Percentiles rank a stretch among this genome's conserved stretches.
Evolutionary conservation across 1,140 invertebrate genomes (phyloP).

Genomic region (Lamellibrachia luymesi): DNA sequence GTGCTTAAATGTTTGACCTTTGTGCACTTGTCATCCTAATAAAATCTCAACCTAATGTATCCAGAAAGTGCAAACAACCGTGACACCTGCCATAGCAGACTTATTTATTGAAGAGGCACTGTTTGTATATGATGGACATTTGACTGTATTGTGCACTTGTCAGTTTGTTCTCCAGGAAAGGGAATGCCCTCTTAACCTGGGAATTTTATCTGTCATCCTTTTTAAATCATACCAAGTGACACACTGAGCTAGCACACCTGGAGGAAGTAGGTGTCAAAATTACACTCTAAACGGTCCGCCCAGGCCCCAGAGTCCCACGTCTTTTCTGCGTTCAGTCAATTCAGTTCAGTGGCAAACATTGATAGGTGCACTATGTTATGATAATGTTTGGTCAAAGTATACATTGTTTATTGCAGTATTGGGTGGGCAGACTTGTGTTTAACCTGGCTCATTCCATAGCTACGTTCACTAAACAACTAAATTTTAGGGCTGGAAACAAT

Average conservation of each 20-base stretch:
- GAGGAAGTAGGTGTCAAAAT: neutral
- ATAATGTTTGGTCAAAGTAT: neutral
- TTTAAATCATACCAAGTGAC: neutral
- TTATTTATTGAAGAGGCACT: neutral
- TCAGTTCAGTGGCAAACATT: neutral
- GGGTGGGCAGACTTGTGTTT: neutral
- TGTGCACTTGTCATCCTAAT: neutral
- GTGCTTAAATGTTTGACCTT: neutral
- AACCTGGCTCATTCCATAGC: neutral
- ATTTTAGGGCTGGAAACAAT: neutral
- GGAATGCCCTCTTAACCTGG: neutral
- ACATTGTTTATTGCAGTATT: neutral
- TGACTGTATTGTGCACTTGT: neutral
- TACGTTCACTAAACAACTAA: neutral
- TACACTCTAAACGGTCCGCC: neutral
- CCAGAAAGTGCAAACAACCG: neutral
- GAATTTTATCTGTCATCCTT: neutral
- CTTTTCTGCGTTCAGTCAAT: neutral
- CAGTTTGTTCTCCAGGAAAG: neutral
- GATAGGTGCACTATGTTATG: neutral
- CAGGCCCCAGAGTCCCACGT: neutral
- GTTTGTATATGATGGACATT: neutral
- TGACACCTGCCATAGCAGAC: neutral
- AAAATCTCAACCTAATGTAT: neutral
- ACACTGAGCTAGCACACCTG: neutral